Conservation (phyloP, 2,888 invertebrate genomes). For the Zonitis immaculata region DNA sequence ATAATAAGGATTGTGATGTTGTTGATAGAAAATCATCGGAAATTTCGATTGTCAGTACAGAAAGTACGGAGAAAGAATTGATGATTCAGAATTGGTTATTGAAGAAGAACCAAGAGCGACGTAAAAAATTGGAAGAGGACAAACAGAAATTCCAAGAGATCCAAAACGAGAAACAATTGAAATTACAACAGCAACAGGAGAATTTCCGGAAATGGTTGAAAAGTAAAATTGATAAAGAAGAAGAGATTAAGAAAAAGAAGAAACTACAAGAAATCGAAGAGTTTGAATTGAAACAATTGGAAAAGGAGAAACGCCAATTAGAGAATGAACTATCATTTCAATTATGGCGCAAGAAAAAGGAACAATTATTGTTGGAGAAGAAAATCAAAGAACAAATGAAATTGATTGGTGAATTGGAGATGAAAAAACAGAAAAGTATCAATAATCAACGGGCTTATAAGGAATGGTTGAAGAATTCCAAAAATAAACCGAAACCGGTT, state of each 20-base stretch:
- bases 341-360: constrained; percentile 57
- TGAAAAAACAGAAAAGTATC: constrained; percentile 52
- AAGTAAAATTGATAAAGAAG: constrained; percentile 31
- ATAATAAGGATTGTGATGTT: too few species aligned
- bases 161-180: constrained; percentile 42
- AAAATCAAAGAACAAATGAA: constrained; percentile 42
- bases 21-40: constrained; percentile 20
- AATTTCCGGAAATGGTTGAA: constrained; percentile 47
- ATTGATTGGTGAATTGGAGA: constrained; percentile 51
- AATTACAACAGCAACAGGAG: constrained; percentile 44
- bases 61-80: constrained; percentile 23
- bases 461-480: constrained; percentile 59
- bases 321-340: constrained; percentile 38
- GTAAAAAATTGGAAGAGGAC: constrained; percentile 33
- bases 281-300: constrained; percentile 38
- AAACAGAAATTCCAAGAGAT: constrained; percentile 36
- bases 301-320: constrained; percentile 39
- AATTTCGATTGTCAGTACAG: constrained; percentile 5
- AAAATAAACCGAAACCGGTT: constrained; percentile 59
- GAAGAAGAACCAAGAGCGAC: constrained; percentile 40
- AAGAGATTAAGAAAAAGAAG: constrained; percentile 40
- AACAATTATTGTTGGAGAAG: constrained; percentile 53
- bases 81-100: constrained; percentile 48
- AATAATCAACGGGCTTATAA: constrained; percentile 58
- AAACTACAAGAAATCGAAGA: constrained; percentile 44